Conservation (phyloP, 2,797 vertebrate genomes). For the Darevskia nairensis region DNA sequence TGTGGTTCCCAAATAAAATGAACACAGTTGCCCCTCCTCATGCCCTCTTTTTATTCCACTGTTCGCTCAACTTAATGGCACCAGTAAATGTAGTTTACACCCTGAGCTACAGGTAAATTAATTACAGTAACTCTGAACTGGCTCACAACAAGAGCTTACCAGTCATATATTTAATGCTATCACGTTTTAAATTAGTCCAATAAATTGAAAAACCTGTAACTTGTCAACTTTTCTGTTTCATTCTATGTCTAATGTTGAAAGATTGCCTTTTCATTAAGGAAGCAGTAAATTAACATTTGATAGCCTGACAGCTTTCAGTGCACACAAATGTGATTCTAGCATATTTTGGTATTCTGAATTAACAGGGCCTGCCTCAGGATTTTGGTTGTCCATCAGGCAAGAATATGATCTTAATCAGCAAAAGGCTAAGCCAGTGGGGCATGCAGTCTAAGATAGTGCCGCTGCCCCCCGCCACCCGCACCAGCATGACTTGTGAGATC, state of each 20-base stretch:
- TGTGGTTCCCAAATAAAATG: neutral
- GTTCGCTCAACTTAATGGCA: neutral
- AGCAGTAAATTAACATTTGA: constrained; percentile 39
- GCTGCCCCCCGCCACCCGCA: neutral
- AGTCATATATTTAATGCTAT: constrained; percentile 39
- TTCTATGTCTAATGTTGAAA: constrained; percentile 22
- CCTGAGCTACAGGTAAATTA: constrained; percentile 23
- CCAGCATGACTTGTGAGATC: neutral
- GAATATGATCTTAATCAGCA: neutral
- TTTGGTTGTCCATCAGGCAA: neutral
- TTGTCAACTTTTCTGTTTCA: constrained; percentile 42
- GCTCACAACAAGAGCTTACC: constrained; percentile 20
- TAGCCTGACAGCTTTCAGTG: constrained; percentile 33
- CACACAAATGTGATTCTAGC: neutral
- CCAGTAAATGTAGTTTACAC: constrained; percentile 12
- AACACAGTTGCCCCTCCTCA: neutral
- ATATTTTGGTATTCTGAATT: constrained; percentile 19
- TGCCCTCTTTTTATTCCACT: neutral
- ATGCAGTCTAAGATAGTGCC: neutral
- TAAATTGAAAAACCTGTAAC: constrained; percentile 40
- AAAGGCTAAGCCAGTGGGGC: neutral
- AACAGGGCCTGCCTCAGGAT: neutral
- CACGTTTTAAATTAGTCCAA: constrained; percentile 39
- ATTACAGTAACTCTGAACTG: constrained; percentile 31
- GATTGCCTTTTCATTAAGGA: constrained; percentile 45